Conservation (phyloP, 2,797 vertebrate species). For the Sebastes itinus region DNA sequence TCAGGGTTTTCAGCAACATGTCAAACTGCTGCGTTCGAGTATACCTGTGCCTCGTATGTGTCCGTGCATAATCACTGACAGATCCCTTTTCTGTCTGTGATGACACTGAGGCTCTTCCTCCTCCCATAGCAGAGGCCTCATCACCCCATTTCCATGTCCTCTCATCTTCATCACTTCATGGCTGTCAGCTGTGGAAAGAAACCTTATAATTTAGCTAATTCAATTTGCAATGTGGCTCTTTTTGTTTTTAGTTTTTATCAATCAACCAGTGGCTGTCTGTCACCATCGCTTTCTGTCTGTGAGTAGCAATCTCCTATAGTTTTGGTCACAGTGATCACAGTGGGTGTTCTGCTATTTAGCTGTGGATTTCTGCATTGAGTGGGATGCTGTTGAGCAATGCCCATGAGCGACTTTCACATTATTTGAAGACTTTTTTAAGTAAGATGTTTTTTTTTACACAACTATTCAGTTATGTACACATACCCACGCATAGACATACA, state of each 20-base stretch:
- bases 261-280: slow-evolving; percentile 29
- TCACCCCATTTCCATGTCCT: slow-evolving; percentile 20
- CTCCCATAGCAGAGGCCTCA: slow-evolving; percentile 18
- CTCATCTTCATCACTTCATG: slow-evolving; percentile 26
- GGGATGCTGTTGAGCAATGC: slow-evolving; percentile 47
- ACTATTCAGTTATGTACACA: slow-evolving; percentile 48
- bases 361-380: slow-evolving; percentile 34
- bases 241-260: slow-evolving; percentile 43
- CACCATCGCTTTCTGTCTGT: slow-evolving; percentile 20
- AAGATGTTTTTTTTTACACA: slow-evolving; percentile 5
- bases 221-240: slow-evolving; percentile 35
- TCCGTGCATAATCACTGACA: slow-evolving; percentile 43
- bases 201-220: slow-evolving; percentile 38
- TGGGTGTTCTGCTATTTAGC: slow-evolving; percentile 62
- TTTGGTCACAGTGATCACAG: slow-evolving; percentile 57
- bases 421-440: slow-evolving; percentile 39
- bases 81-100: slow-evolving; percentile 24
- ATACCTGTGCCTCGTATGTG: slow-evolving; percentile 28
- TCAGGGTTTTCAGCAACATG: slow-evolving; percentile 35
- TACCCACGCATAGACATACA: slow-evolving; percentile 34
- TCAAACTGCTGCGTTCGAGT: slow-evolving; percentile 14
- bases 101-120: slow-evolving; percentile 17
- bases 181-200: slow-evolving; percentile 37
- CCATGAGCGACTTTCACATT: slow-evolving; percentile 57
- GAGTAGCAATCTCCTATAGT: slow-evolving; percentile 40